Evolutionary conservation across 2,797 vertebrate genomes (phyloP).

Genomic region (Mus caroli): DNA sequence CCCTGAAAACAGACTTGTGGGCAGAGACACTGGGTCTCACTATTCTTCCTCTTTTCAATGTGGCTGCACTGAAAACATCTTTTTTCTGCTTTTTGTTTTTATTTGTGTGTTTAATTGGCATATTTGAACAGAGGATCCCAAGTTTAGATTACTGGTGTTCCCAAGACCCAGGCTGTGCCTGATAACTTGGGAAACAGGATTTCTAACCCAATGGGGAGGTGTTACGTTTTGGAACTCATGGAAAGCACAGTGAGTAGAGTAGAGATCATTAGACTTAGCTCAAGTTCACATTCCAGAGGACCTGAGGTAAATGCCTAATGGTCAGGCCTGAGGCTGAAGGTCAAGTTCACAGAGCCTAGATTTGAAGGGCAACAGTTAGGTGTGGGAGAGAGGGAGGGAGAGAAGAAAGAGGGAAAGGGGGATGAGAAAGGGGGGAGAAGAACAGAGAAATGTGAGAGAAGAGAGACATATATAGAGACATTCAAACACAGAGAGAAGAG

Average conservation of each 20-base stretch:
- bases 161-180: neutral
- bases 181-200: neutral
- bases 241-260: neutral
- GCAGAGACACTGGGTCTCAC: neutral
- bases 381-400: neutral
- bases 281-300: neutral
- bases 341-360: conserved; percentile 6
- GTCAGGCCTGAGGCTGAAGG: neutral
- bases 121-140: neutral
- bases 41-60: neutral
- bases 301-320: neutral
- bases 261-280: conserved; percentile 4
- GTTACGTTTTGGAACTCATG: neutral
- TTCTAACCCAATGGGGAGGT: neutral
- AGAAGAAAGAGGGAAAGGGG: neutral
- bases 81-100: neutral
- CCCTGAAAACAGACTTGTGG: neutral
- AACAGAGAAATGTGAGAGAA: neutral
- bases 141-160: neutral
- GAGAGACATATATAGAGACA: neutral
- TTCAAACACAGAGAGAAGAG: neutral
- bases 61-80: neutral
- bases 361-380: neutral
- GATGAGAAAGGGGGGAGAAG: neutral
- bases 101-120: neutral